Evolutionary conservation across 2,797 vertebrate genomes (phyloP).

Genomic region (Thaleichthys pacificus): DNA sequence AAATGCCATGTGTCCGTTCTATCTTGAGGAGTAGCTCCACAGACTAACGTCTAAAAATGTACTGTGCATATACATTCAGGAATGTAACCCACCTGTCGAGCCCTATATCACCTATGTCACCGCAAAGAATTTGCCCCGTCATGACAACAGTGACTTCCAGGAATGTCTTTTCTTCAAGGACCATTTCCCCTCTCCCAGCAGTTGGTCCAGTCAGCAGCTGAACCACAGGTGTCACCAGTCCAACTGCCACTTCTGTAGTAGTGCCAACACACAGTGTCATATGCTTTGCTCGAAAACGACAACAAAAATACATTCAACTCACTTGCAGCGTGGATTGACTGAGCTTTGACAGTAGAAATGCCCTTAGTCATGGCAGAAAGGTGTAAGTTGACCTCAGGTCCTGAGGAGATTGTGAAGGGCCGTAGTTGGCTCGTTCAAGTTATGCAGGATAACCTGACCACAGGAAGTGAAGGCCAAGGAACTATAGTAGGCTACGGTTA

Average conservation of each 20-base stretch:
- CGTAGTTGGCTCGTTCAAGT: not conserved
- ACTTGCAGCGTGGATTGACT: slow-evolving; percentile 26
- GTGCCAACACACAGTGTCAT: slow-evolving; percentile 15
- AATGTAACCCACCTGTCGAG: slow-evolving; percentile 1
- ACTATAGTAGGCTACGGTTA: not conserved
- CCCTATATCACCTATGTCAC: slow-evolving; percentile 11
- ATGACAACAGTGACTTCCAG: slow-evolving; percentile 20
- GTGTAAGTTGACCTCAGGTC: not conserved
- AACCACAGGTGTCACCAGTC: slow-evolving; percentile 26
- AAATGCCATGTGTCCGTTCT: slow-evolving; percentile 40
- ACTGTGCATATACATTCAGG: slow-evolving; percentile 56
- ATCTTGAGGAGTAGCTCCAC: slow-evolving; percentile 41
- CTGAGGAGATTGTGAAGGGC: not conserved
- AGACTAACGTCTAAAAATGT: slow-evolving; percentile 33
- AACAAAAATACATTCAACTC: slow-evolving; percentile 56
- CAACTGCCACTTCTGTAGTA: slow-evolving; percentile 4
- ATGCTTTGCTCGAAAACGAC: slow-evolving; percentile 18
- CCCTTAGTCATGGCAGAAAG: not conserved
- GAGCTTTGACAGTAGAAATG: slow-evolving; percentile 29
- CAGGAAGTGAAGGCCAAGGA: not conserved
- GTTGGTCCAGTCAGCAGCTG: slow-evolving; percentile 20
- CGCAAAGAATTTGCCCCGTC: slow-evolving; percentile 16
- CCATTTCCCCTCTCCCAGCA: not conserved
- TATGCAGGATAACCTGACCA: not conserved
- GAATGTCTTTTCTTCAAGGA: slow-evolving; percentile 37